These are phyloP conservation scores for Phymastichus coffea DNA, from an alignment of 1,140 invertebrate genomes.

Conservation along the genomic window DNA sequence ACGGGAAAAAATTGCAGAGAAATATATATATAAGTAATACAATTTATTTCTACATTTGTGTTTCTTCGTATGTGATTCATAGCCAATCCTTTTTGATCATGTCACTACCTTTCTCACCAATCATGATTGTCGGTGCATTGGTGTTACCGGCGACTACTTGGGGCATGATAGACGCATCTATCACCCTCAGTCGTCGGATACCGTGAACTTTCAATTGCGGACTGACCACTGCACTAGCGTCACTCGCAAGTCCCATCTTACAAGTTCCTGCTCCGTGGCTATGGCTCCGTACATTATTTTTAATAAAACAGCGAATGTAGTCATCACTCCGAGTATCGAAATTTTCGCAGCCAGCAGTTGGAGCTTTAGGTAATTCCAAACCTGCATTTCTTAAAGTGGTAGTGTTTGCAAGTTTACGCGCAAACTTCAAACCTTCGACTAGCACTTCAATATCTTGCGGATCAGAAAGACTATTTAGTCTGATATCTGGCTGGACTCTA, in stretches of 20 bases:
- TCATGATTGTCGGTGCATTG: constrained; percentile 57
- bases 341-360: constrained; percentile 37
- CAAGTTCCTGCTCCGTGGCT: constrained; percentile 56
- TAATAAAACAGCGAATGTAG: too few relatives aligned
- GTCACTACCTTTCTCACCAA: constrained; percentile 57
- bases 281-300: too few relatives aligned
- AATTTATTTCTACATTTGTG: too few relatives aligned
- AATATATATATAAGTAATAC: too few relatives aligned
- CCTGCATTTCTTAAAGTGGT: constrained; percentile 53
- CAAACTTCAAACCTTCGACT: constrained; percentile 53
- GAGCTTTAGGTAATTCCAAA: constrained; percentile 44
- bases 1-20: too few relatives aligned
- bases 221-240: constrained; percentile 60
- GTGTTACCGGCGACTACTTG: constrained; percentile 55
- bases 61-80: not conserved
- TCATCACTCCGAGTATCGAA: too few relatives aligned
- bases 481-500: constrained; percentile 64
- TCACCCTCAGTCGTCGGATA: constrained; percentile 52
- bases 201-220: constrained; percentile 53
- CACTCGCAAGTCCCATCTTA: constrained; percentile 58
- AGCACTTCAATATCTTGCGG: constrained; percentile 54
- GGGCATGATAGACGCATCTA: constrained; percentile 57
- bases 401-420: constrained; percentile 46
- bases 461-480: constrained; percentile 65
- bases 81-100: constrained; percentile 29